Evolutionary conservation across 1,140 invertebrate genomes (phyloP), one percentile per base, ranked within the genome.

Genomic region (Nylanderia fulva): DNA sequence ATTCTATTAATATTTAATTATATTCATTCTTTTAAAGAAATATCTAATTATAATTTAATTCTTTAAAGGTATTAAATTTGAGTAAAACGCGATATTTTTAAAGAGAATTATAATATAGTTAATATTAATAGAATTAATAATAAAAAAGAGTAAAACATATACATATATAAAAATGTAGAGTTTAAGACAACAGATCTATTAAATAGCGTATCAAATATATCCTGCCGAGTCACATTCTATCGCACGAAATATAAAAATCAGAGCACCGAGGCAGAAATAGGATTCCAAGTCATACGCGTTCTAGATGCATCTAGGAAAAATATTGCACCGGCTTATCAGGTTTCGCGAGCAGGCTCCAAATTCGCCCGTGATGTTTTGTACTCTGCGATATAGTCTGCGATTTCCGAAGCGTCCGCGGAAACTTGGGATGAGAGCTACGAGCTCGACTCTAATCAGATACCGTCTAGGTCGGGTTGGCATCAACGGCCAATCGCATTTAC

Each of bases 401-500:
- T 89, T 72, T 77, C n/a, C 29, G 85, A 87, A 85, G 72, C 79
- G 86, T 89, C 76, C 79, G 79, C 56, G 45, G 69, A 77, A 89
- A 90, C 63, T 85, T 71, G 56, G 60, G 48, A 61, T 61, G 52
- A 84, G 68, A 88, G 42, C 48, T 64, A 48, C 56, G 29, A 72
- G 54, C 33, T 64, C 74, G 79, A 84, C 76, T 89, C 83, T 76
- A 83, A 87, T 90, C 85, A 79, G 87, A 90, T 90, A 89, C 29
- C 71, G 64, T 60, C 60, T 85, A 86, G 71, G 52, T 83, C 68
- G 84, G 52, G 60, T 85, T 90, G 85, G 72, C 88, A 90, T 90
- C 71, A 82, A 72, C 27, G 60, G 52, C 66, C 85, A 85, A 84
- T 90, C 84, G 88, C 88, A 89, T 90, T 89, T 89, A 87, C 77